A percentile compares a stretch with the other conserved stretches of the same genome.
Conservation (phyloP, 2,888 invertebrate genomes). For the Chymomyza fuscimana region DNA sequence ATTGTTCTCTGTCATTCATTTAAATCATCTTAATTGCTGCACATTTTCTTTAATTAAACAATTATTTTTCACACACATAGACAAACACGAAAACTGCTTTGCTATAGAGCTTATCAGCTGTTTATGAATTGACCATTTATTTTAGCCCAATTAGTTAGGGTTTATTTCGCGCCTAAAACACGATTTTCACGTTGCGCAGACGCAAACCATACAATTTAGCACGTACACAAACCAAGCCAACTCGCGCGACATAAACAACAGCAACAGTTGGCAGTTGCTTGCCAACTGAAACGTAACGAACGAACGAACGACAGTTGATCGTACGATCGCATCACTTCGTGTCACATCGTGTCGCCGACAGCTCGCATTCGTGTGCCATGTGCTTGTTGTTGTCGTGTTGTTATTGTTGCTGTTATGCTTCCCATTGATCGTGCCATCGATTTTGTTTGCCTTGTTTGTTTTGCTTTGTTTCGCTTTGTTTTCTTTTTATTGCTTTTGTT, state of each 20-base stretch:
- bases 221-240: background rate
- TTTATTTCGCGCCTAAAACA: slow-evolving; percentile 9
- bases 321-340: background rate
- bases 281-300: slow-evolving; percentile 44
- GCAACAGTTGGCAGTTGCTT: slow-evolving; percentile 70
- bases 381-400: background rate
- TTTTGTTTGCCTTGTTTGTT: slow-evolving; percentile 27
- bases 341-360: slow-evolving; percentile 5
- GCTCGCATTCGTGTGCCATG: background rate
- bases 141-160: slow-evolving; percentile 40
- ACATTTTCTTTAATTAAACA: slow-evolving; percentile 38
- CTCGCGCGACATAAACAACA: slow-evolving; percentile 33
- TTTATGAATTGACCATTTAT: slow-evolving; percentile 46
- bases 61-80: slow-evolving; percentile 22
- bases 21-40: slow-evolving; percentile 13
- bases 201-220: slow-evolving; percentile 4
- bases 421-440: slow-evolving; percentile 39
- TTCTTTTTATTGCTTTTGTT: slow-evolving; percentile 32
- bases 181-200: slow-evolving; percentile 18
- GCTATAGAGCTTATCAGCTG: slow-evolving; percentile 38
- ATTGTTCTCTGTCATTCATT: background rate
- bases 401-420: slow-evolving; percentile 1
- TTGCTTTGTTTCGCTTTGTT: slow-evolving; percentile 25
- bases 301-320: slow-evolving; percentile 30
- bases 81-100: slow-evolving; percentile 3